Evolutionary conservation across 2,797 vertebrate species (phyloP).

Genomic region (Scolopax rusticola): DNA sequence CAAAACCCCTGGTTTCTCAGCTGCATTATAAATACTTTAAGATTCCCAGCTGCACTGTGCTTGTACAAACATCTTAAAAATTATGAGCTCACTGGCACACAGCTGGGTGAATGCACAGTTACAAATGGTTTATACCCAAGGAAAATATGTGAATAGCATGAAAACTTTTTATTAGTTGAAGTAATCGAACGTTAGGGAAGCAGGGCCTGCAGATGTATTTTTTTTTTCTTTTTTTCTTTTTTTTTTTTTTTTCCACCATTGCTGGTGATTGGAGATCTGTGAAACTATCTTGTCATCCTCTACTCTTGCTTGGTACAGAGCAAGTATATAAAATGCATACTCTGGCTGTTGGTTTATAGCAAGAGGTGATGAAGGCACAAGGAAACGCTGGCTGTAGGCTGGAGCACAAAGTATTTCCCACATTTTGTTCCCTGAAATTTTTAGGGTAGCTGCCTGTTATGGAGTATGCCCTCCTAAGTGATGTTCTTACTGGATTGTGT

Average conservation of each 20-base stretch:
- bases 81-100: neutral
- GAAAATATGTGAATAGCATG: neutral
- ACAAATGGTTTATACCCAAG: neutral
- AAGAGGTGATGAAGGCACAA: neutral
- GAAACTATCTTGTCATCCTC: neutral
- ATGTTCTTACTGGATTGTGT: neutral
- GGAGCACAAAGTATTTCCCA: neutral
- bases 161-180: neutral
- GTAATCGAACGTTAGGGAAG: neutral
- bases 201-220: neutral
- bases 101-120: neutral
- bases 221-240: neutral
- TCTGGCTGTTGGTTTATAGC: neutral
- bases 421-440: neutral
- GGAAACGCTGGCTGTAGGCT: neutral
- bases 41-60: neutral
- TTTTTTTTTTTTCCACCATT: neutral
- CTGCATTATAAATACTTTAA: slow-evolving; percentile 12
- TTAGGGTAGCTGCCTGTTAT: neutral
- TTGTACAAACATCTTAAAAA: slow-evolving; percentile 30
- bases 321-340: neutral
- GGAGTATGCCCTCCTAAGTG: neutral
- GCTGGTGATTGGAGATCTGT: neutral
- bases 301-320: neutral
- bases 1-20: neutral